Evolutionary conservation across 2,888 invertebrate species (phyloP).

Genomic region (Drosophila macrothrix): DNA sequence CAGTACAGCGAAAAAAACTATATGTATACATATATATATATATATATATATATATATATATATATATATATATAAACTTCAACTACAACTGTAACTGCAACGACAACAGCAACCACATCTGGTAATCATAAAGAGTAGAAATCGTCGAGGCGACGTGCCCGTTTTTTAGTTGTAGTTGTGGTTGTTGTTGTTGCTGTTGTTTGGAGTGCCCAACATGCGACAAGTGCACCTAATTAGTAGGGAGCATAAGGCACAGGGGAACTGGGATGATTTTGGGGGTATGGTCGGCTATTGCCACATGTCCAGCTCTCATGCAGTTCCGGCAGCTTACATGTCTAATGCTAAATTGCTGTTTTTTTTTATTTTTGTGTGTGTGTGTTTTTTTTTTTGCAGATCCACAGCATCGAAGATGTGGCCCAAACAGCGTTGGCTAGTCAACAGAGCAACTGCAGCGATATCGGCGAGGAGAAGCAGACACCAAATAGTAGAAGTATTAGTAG

Average conservation of each 20-base stretch:
- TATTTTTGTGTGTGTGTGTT: constrained; percentile 1
- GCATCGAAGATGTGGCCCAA: constrained; percentile 72
- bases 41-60: not conserved
- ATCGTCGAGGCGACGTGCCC: constrained; percentile 59
- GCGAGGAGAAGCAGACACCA: constrained; percentile 82
- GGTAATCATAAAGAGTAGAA: constrained; percentile 69
- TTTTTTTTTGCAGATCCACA: constrained; percentile 54
- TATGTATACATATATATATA: no score
- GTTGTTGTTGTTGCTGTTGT: constrained; percentile 25
- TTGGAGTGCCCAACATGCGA: constrained; percentile 57
- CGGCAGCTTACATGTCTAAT: constrained; percentile 73
- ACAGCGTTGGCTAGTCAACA: constrained; percentile 78
- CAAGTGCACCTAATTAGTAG: constrained; percentile 80
- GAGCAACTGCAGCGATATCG: constrained; percentile 63
- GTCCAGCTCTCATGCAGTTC: constrained; percentile 51
- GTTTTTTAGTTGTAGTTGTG: constrained; percentile 43
- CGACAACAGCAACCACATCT: constrained; percentile 39
- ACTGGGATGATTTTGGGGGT: not conserved
- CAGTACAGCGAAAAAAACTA: constrained; percentile 41
- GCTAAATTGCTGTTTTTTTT: constrained; percentile 51
- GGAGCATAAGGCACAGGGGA: constrained; percentile 33
- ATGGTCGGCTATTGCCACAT: constrained; percentile 17
- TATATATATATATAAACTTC: constrained; percentile 25
- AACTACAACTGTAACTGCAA: constrained; percentile 50
- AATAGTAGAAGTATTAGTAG: constrained; percentile 85